phyloP scores from a whole-genome alignment of 2,888 invertebrate species.

The Leptinotarsa peninsularis region DNA sequence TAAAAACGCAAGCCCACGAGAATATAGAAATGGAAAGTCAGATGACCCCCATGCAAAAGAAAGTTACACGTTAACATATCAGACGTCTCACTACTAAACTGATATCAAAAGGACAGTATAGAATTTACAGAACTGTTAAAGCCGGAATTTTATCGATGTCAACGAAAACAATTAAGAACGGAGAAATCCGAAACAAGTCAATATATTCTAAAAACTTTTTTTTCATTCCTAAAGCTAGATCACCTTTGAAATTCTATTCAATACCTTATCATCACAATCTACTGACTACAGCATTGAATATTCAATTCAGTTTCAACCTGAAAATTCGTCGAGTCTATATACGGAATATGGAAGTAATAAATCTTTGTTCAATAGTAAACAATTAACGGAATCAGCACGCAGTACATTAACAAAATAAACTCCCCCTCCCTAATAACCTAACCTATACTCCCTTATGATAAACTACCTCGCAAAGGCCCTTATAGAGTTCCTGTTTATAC shows the following conservation, averaged over 20 bases:
- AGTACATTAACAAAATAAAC: slow-evolving; percentile 42
- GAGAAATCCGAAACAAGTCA: too few relatives aligned
- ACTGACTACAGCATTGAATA: neutral
- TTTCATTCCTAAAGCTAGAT: too few relatives aligned
- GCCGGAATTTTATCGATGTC: too few relatives aligned
- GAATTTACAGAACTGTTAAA: too few relatives aligned
- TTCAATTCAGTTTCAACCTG: neutral
- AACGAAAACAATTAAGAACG: too few relatives aligned
- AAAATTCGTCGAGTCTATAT: neutral
- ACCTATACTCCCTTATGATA: slow-evolving; percentile 32
- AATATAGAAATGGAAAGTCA: too few relatives aligned
- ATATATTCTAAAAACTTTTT: too few relatives aligned
- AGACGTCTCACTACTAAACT: too few relatives aligned
- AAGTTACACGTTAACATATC: too few relatives aligned
- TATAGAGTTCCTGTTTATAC: slow-evolving; percentile 26
- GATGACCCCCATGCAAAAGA: too few relatives aligned
- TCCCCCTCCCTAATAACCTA: slow-evolving; percentile 35
- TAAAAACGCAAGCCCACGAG: too few relatives aligned
- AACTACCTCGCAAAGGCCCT: slow-evolving; percentile 26
- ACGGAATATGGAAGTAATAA: slow-evolving; percentile 24
- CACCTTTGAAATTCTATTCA: neutral
- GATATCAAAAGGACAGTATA: too few relatives aligned
- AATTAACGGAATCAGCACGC: slow-evolving; percentile 38
- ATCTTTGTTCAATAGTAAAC: slow-evolving; percentile 36
- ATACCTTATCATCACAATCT: neutral